These are phyloP conservation scores for Elegia similella DNA, from an alignment of 2,888 invertebrate species.

Conservation along the genomic window DNA sequence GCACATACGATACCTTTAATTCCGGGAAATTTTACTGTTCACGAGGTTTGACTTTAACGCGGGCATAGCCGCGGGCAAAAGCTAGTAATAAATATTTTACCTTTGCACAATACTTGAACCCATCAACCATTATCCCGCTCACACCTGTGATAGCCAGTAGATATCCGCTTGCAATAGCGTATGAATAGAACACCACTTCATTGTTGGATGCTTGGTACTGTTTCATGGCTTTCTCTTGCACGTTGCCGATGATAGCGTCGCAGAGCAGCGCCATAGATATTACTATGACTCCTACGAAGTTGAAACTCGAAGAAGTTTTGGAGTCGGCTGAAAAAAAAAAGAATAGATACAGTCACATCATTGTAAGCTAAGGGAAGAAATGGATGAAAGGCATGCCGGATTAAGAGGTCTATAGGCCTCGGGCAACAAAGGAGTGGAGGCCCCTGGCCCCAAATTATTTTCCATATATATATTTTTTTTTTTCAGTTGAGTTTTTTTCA, in stretches of 20 bases:
- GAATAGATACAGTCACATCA: background rate
- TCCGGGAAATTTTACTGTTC: too few relatives aligned
- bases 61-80: too few relatives aligned
- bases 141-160: slow-evolving; percentile 87
- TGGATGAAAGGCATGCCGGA: too few relatives aligned
- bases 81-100: slow-evolving; percentile 75
- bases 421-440: too few relatives aligned
- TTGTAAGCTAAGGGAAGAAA: too few relatives aligned
- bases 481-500: too few relatives aligned
- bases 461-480: too few relatives aligned
- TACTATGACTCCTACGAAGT: slow-evolving; percentile 86
- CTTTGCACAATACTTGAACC: slow-evolving; percentile 88
- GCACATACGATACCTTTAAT: too few relatives aligned
- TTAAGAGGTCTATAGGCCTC: too few relatives aligned
- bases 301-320: slow-evolving; percentile 87
- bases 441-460: too few relatives aligned
- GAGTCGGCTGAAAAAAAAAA: slow-evolving; percentile 83
- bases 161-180: slow-evolving; percentile 92
- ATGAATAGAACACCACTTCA: slow-evolving; percentile 96
- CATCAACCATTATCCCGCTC: slow-evolving; percentile 88
- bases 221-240: slow-evolving; percentile 97
- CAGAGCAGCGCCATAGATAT: slow-evolving; percentile 93
- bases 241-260: slow-evolving; percentile 97
- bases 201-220: slow-evolving; percentile 90
- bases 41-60: too few relatives aligned